Base-by-base conservation (phyloP, 37 sponge, comb jelly and placozoan genomes). In the Diacarnus erythraeanus region DNA sequence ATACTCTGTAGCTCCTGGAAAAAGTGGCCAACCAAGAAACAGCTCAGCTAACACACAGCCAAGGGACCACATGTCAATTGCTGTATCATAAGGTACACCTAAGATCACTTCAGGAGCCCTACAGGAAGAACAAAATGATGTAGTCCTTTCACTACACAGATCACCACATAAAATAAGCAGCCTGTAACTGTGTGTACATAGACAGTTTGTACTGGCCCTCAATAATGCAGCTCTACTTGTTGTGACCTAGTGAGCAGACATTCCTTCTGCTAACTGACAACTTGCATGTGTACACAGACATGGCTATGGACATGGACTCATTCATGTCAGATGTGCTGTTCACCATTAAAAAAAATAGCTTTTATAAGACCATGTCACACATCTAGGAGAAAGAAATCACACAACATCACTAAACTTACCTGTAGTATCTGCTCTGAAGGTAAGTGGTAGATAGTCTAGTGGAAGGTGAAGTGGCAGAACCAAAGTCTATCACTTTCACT, bases 101-200 rank as follows among this genome's bases (percentile, higher is more conserved):
- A 97, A 83, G 39, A 97, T 94, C 31, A 97, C 84, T 71, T 97
- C 97, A 31, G 97, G 97, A n/a, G 97, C 94, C 42, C 97, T 88
- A 71, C 20, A 35, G 21, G 36, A 42, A 38, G 33, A 3, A 47
- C 27, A 56, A n/a, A n/a, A 8, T 63, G 42, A 23, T 64, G 26
- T n/a, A 22, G 66, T 64, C 26, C 18, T 25, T n/a, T 30, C 20
- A 42, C 36, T 17, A 4, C 18, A 69, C 34, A n/a, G n/a, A n/a
- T n/a, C n/a, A n/a, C n/a, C n/a, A n/a, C n/a, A n/a, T n/a, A n/a
- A n/a, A n/a, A n/a, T n/a, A n/a, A n/a, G n/a, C n/a, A n/a, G n/a
- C n/a, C n/a, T n/a, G n/a, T n/a, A n/a, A n/a, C n/a, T n/a, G n/a
- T n/a, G n/a, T n/a, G n/a, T n/a, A n/a, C n/a, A n/a, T n/a, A n/a